Evolutionary conservation across 2,888 invertebrate species (phyloP), one percentile per base, ranked within the genome.

Genomic region (Nemotelus pantherinus): DNA sequence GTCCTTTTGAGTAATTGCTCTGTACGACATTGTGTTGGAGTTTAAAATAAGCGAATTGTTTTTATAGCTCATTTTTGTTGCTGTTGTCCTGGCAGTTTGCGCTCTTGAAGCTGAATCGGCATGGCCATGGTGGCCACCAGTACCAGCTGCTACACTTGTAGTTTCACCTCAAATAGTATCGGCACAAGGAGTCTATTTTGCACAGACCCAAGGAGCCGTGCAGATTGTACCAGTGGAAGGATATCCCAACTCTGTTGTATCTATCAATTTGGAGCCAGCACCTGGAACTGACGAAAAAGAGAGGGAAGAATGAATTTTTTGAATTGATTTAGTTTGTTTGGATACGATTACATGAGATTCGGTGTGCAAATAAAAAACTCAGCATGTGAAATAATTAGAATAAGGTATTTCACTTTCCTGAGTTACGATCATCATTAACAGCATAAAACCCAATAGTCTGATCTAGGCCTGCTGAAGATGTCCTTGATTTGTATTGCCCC

Each of bases 181-280:
- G 2, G 72, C 57, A 83, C 84, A 81, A 82, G 85, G 53, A 79
- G 87, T 86, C 81, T 87, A 88, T 79, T 87, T 87, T 55, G 87
- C 87, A 71, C 87, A 87, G 58, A 88, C 84, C 70, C 85, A 86
- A 79, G 88, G 88, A 76, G 84, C 87, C 48, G 80, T 87, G 4
- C 88, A 88, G 79, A 84, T 85, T 50, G 88, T 87, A 68, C 87
- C 87, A n/a, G 83, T 87, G 58, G 87, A 87, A 55, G 86, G 87
- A 82, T 87, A 88, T 80, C 50, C 60, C n/a, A 70, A 76, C 44
- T 79, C 79, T 47, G 79, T 74, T n/a, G 67, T 77, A 48, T 76
- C 78, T 7, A 83, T 88, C 78, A 88, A 88, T 83, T 84, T 86
- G 39, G 86, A 86, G 76, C 87, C 88, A 77, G 87, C 88, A 53